These are phyloP conservation scores for Lagorchestes hirsutus DNA, from an alignment of 2,797 vertebrate species.

Conservation along the genomic window DNA sequence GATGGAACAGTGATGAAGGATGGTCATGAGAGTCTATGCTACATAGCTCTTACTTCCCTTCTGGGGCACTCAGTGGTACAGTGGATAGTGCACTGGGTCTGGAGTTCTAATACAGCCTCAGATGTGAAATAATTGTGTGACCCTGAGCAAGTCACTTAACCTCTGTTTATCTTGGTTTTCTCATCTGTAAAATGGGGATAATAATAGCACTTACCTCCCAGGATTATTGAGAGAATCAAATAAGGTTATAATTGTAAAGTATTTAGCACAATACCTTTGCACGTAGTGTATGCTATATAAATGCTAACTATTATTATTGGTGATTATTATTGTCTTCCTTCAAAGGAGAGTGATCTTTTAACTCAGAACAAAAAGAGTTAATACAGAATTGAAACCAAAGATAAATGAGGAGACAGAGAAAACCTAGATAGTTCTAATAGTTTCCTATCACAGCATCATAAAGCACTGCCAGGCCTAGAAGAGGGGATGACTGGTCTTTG, in stretches of 20 bases:
- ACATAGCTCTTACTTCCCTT: background rate
- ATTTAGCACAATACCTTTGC: conserved; percentile 5
- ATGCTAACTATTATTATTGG: background rate
- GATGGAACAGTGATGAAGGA: background rate
- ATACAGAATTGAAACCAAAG: background rate
- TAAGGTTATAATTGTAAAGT: background rate
- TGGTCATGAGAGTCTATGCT: background rate
- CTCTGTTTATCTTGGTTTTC: conserved; percentile 17
- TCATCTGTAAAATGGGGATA: background rate
- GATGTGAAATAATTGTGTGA: background rate
- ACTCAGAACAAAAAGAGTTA: background rate
- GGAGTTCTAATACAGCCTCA: conserved; percentile 13
- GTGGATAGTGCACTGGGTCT: background rate
- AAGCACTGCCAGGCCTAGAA: background rate
- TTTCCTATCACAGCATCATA: background rate
- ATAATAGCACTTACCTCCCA: background rate
- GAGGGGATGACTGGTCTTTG: background rate
- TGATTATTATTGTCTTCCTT: background rate
- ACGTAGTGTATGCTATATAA: background rate
- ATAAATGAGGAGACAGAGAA: background rate
- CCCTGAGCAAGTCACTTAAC: background rate
- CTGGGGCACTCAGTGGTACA: background rate
- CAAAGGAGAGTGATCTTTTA: background rate
- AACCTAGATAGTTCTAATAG: background rate
- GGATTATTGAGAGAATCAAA: conserved; percentile 24